phyloP scores from a whole-genome alignment of 1,140 invertebrate species.

The Drosophila rhopaloa region DNA sequence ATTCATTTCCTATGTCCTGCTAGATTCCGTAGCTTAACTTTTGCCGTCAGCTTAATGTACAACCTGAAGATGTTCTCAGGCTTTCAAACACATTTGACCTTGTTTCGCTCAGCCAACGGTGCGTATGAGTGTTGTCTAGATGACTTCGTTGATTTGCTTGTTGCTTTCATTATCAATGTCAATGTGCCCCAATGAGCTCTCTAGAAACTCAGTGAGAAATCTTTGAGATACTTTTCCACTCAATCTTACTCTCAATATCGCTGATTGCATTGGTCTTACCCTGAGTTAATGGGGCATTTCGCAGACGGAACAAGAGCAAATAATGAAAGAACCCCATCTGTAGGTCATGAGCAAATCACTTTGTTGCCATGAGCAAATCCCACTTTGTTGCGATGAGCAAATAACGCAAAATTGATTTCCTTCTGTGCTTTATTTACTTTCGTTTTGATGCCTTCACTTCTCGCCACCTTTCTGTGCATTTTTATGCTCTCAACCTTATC shows the following conservation, averaged over 20 bases:
- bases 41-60: constrained; percentile 14
- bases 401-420: constrained; percentile 27
- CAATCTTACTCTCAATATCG: constrained; percentile 3
- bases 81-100: constrained; percentile 43
- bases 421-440: constrained; percentile 22
- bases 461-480: constrained; percentile 12
- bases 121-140: constrained; percentile 53
- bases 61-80: neutral
- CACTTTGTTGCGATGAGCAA: constrained; percentile 34
- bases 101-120: constrained; percentile 28
- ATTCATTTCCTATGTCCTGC: constrained; percentile 24
- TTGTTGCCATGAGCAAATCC: constrained; percentile 17
- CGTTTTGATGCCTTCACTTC: constrained; percentile 6
- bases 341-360: constrained; percentile 17
- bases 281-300: constrained; percentile 22
- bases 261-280: constrained; percentile 15
- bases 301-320: constrained; percentile 22
- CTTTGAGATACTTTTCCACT: constrained; percentile 1
- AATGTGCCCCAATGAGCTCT: constrained; percentile 36
- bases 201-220: neutral
- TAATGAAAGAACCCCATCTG: neutral
- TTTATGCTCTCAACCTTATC: constrained; percentile 40
- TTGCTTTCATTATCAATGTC: constrained; percentile 73
- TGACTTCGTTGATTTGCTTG: constrained; percentile 38
- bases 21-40: constrained; percentile 11